Base-by-base conservation (phyloP, 2,113 vertebrate genomes). In the Fukomys damarensis region DNA sequence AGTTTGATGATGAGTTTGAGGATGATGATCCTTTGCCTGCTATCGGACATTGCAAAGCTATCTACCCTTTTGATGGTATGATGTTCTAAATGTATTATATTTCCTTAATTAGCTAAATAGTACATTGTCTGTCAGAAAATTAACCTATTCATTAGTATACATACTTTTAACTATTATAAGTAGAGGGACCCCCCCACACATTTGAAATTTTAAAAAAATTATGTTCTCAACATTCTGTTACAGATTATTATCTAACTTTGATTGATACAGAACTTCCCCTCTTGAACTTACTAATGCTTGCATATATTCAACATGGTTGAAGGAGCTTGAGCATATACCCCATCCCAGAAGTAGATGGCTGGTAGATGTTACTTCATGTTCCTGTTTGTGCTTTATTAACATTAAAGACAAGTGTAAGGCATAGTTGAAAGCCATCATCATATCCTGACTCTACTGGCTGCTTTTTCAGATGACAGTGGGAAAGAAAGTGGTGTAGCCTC, bases 1-100 rank as follows among this genome's bases (percentile, higher is more conserved):
- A 99, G 97, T 99, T 99, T 92, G 99, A 99, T n/a, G 99, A 99
- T 32, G 99, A 99, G 88, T 99, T 99, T 95, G 99, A 99, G 79
- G 99, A 99, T 26, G 99, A 99, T 7, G 99, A 99, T 93, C 99
- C 99, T 0, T 98, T 99, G 89, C 99, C 99, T 4, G 99, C 99
- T 95, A 99, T 99, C 82, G 99, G 99, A 95, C 99, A 99, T 84
- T 99, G 99, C 99, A 99, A 99, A 98, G 99, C 99, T 52, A 99
- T 99, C 91, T 99, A 99, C 96, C 99, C 99, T 0, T 99, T 99
- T 89, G 99, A 99, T 96, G 99, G 99, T 99, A 99, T 98, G 98
- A 68, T 94, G 88, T 88, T 97, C 54, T 89, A 96, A 70, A 79
- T 92, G 35, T 68, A 68, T 58, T 83, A 4, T 79, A 49, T 90